Evolutionary conservation across 1,140 invertebrate genomes (phyloP), one percentile per base, ranked within the genome.

Genomic region (Capitella teleta): DNA sequence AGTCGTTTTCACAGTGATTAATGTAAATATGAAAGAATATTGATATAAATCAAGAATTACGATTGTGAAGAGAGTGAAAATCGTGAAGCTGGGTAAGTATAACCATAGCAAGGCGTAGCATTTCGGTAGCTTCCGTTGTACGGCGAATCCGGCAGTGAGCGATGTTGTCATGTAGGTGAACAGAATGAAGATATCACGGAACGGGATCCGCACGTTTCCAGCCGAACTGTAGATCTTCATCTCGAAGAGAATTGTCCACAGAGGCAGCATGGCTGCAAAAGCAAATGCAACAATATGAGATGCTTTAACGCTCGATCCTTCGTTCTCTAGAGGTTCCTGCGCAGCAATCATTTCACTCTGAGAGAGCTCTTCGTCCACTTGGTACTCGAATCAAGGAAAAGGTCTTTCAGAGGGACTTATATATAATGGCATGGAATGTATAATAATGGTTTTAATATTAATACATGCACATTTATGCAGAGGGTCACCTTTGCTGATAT

Each of bases 221-320:
- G 47, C 23, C 16, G 8, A 32, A 18, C 6, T n/a, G 47, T 38
- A 49, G 32, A 49, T 19, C 18, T 21, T 19, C 8, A 18, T 49
- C 36, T 49, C 47, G 47, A 38, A 49, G 30, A 49, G 32, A 14
- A 49, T 49, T 16, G n/a, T 37, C 47, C 47, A 49, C 36, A 49
- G 16, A 12, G 47, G 47, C 23, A 49, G 32, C 36, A 49, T 18
- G 18, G n/a, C 47, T 49, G 34, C 16, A 21, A 49, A 36, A 16
- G 23, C 5, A 41, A 12, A 49, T 8, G n/a, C 38, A 40, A n/a
- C n/a, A n/a, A n/a, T n/a, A n/a, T n/a, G n/a, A n/a, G n/a, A n/a
- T n/a, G n/a, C n/a, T n/a, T n/a, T n/a, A n/a, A n/a, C n/a, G n/a
- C n/a, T n/a, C n/a, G n/a, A n/a, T n/a, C n/a, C n/a, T n/a, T n/a